Conservation (phyloP, 2,113 vertebrate species). For the Ceyx melanurus region DNA sequence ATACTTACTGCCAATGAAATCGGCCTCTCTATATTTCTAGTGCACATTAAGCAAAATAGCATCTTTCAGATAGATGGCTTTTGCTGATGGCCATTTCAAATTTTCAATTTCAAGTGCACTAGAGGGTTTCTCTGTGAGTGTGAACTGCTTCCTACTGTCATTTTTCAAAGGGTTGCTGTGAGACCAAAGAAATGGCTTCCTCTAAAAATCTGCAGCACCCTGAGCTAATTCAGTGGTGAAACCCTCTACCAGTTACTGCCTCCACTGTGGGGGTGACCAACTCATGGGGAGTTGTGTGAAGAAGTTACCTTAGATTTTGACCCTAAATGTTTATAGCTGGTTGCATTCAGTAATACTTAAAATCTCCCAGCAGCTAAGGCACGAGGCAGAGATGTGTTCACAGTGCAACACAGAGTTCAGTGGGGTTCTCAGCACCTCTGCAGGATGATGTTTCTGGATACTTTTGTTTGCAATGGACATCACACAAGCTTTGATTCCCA, state of each 20-base stretch:
- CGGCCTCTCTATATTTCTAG: background rate
- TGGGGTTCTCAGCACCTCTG: background rate
- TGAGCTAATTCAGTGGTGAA: background rate
- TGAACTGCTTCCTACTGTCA: background rate
- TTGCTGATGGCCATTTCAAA: background rate
- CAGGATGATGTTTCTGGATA: background rate
- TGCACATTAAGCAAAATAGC: background rate
- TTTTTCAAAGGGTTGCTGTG: background rate
- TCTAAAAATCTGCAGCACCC: background rate
- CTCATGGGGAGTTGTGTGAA: background rate
- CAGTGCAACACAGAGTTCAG: rapidly evolving
- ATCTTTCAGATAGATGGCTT: background rate
- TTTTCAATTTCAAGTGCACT: conserved; percentile 9
- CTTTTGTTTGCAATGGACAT: background rate
- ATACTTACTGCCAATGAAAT: background rate
- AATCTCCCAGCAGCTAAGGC: background rate
- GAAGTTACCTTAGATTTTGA: background rate
- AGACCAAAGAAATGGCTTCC: background rate
- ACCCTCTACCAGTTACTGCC: background rate
- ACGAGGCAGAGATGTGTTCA: background rate
- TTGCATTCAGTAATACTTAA: background rate
- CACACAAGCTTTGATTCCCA: rapidly evolving
- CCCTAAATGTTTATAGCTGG: background rate
- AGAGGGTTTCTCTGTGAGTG: background rate
- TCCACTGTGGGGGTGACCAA: background rate